These are phyloP conservation scores for Oophaga pumilio DNA, from an alignment of 2,113 vertebrate genomes.

Conservation along the genomic window DNA sequence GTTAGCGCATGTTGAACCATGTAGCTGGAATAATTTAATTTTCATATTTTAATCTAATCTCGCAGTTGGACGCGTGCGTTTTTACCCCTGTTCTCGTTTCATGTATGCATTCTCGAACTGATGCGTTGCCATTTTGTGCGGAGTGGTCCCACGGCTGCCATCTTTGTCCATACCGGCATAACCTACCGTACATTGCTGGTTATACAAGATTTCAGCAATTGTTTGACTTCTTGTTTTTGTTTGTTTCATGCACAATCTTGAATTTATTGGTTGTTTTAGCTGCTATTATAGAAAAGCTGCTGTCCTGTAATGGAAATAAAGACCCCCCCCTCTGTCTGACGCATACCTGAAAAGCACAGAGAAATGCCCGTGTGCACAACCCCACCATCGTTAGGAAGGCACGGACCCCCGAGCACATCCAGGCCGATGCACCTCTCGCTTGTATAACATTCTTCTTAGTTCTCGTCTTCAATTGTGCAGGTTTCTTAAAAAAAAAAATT, in stretches of 20 bases:
- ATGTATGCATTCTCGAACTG: not conserved
- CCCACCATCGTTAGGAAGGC: not conserved
- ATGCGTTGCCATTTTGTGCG: not conserved
- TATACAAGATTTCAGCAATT: not conserved
- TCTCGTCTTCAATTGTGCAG: slow-evolving; percentile 69
- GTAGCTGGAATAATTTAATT: not conserved
- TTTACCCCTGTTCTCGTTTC: not conserved
- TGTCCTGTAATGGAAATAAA: not conserved
- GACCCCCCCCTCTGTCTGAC: not conserved
- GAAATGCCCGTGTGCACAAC: not conserved
- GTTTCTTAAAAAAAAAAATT: slow-evolving; percentile 69
- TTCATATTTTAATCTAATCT: not conserved
- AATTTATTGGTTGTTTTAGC: not conserved
- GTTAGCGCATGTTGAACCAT: not conserved
- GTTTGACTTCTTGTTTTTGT: not conserved
- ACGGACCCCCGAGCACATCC: not conserved
- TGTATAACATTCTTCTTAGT: slow-evolving; percentile 68
- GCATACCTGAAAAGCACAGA: not conserved
- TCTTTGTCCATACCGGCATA: not conserved
- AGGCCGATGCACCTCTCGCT: slow-evolving; percentile 54
- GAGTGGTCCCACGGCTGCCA: not conserved
- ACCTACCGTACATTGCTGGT: not conserved
- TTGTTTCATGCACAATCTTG: not conserved
- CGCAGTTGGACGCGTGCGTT: not conserved
- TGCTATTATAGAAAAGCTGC: not conserved